Conservation (phyloP, 2,113 vertebrate genomes). For the Nicator chloris region DNA sequence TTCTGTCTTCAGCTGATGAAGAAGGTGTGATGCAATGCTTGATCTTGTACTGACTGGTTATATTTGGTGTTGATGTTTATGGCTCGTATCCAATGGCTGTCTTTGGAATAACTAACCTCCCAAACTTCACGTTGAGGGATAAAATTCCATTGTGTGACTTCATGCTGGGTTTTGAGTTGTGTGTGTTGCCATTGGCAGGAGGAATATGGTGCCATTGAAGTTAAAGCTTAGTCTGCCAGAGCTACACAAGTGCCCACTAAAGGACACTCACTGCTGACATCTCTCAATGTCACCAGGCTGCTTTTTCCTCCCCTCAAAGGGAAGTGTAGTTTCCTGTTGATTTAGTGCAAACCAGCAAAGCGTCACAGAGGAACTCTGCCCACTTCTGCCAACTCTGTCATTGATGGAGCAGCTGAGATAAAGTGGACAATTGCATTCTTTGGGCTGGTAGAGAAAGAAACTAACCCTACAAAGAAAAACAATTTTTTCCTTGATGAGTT, state of each 20-base stretch:
- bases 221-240: background rate
- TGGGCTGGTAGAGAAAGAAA: background rate
- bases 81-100: background rate
- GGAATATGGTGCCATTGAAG: background rate
- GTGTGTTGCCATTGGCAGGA: background rate
- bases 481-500: background rate
- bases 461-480: background rate
- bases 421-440: background rate
- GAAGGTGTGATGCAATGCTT: background rate
- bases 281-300: background rate
- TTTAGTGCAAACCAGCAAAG: background rate
- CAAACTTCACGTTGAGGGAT: background rate
- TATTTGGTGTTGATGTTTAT: background rate
- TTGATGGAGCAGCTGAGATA: background rate
- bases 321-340: background rate
- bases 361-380: background rate
- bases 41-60: background rate
- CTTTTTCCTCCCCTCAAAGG: background rate
- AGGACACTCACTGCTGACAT: background rate
- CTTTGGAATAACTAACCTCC: background rate
- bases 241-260: background rate
- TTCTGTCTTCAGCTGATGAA: background rate
- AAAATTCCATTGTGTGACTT: background rate
- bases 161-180: fast-evolving
- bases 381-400: background rate